Percentiles rank a stretch among this genome's conserved stretches.
Conservation (phyloP, 2,888 invertebrate genomes). For the Drosophila barbarae region DNA sequence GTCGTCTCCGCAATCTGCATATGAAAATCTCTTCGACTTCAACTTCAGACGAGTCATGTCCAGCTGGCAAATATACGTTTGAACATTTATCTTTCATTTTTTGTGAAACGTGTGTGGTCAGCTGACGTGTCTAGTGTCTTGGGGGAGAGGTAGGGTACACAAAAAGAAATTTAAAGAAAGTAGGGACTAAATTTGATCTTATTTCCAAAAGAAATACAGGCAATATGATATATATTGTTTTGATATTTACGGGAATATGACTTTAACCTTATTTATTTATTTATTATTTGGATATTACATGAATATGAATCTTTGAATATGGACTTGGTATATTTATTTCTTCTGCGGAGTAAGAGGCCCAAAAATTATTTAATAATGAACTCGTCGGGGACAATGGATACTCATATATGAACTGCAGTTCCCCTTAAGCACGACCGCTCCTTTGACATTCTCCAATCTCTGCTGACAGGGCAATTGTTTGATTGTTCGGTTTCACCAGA, state of each 20-base stretch:
- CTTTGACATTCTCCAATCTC: conserved; percentile 60
- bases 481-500: conserved; percentile 53
- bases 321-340: background rate
- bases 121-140: conserved; percentile 61
- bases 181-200: background rate
- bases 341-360: conserved; percentile 3
- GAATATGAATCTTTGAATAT: no score
- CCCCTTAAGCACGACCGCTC: conserved; percentile 56
- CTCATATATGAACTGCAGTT: conserved; percentile 52
- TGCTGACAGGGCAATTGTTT: conserved; percentile 68
- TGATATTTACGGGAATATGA: no score
- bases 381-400: conserved; percentile 56
- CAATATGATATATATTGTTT: no score
- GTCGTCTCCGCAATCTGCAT: conserved; percentile 55
- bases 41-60: conserved; percentile 57
- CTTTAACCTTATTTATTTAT: no score
- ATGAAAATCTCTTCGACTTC: conserved; percentile 29
- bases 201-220: no score
- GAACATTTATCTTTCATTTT: conserved; percentile 7
- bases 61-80: conserved; percentile 54
- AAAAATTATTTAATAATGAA: conserved; percentile 70
- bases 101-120: conserved; percentile 60
- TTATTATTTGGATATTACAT: no score
- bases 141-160: conserved; percentile 9
- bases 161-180: background rate